These are phyloP conservation scores for Plotosus lineatus DNA, from an alignment of 2,113 vertebrate species.

Conservation along the genomic window DNA sequence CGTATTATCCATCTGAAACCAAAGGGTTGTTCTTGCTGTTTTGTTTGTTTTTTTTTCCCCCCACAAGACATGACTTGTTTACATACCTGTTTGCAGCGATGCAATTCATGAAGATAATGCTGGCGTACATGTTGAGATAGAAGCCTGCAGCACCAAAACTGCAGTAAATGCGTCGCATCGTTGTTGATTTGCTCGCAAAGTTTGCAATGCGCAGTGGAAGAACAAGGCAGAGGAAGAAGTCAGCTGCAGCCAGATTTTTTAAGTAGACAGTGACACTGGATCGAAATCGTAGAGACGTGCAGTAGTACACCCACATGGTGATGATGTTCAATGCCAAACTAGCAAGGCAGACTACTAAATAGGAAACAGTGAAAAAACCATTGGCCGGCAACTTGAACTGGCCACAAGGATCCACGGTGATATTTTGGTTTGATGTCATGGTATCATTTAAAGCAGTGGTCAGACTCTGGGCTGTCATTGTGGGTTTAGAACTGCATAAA, in stretches of 20 bases:
- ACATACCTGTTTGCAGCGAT: constrained; percentile 70
- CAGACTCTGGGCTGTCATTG: not conserved
- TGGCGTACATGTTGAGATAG: constrained; percentile 76
- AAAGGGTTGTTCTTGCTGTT: not conserved
- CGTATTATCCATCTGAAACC: not conserved
- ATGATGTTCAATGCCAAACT: constrained; percentile 67
- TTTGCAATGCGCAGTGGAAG: constrained; percentile 64
- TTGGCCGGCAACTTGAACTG: constrained; percentile 2
- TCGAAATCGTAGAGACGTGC: not conserved
- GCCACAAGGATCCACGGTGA: not conserved
- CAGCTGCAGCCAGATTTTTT: constrained; percentile 69
- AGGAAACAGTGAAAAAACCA: constrained; percentile 55
- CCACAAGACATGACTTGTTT: not conserved
- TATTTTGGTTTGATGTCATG: not conserved
- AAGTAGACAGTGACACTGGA: constrained; percentile 67
- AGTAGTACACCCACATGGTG: constrained; percentile 69
- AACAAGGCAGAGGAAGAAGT: constrained; percentile 69
- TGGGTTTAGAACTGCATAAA: not conserved
- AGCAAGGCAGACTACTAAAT: constrained; percentile 62
- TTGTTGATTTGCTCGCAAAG: constrained; percentile 39
- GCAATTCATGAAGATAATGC: constrained; percentile 76
- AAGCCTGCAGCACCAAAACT: constrained; percentile 60
- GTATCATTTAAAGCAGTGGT: not conserved
- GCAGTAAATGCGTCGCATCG: constrained; percentile 62
- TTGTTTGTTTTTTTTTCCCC: too few relatives aligned